Evolutionary conservation across 2,888 invertebrate genomes (phyloP).

Genomic region (Loripinus fragilis): DNA sequence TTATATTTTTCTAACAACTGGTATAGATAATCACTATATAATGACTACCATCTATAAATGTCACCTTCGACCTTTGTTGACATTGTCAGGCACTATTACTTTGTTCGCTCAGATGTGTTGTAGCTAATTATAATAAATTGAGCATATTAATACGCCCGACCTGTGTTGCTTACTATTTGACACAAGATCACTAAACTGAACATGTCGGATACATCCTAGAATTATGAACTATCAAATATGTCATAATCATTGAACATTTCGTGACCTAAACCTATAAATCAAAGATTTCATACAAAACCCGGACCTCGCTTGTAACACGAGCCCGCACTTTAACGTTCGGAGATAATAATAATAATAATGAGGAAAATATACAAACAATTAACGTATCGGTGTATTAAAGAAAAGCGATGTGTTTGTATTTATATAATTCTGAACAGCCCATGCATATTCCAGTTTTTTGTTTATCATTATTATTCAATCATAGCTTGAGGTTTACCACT

Average conservation of each 20-base stretch:
- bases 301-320: background rate
- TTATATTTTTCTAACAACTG: too few species aligned
- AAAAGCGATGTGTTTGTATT: too few species aligned
- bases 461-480: too few species aligned
- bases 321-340: background rate
- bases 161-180: background rate
- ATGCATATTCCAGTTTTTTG: too few species aligned
- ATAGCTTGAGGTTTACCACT: too few species aligned
- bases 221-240: background rate
- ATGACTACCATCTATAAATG: background rate
- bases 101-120: background rate
- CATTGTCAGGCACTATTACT: background rate
- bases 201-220: background rate
- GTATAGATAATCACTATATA: too few species aligned
- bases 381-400: background rate
- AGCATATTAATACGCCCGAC: background rate
- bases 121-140: background rate
- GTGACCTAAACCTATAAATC: conserved; percentile 39
- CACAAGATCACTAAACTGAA: background rate
- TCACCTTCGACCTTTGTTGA: conserved; percentile 1
- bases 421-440: too few species aligned
- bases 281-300: conserved; percentile 24
- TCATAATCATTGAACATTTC: conserved; percentile 18
- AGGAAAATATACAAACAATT: background rate
- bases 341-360: conserved; percentile 6